Evolutionary conservation across 2,888 invertebrate genomes (phyloP).

Genomic region (Hetaerina titia): DNA sequence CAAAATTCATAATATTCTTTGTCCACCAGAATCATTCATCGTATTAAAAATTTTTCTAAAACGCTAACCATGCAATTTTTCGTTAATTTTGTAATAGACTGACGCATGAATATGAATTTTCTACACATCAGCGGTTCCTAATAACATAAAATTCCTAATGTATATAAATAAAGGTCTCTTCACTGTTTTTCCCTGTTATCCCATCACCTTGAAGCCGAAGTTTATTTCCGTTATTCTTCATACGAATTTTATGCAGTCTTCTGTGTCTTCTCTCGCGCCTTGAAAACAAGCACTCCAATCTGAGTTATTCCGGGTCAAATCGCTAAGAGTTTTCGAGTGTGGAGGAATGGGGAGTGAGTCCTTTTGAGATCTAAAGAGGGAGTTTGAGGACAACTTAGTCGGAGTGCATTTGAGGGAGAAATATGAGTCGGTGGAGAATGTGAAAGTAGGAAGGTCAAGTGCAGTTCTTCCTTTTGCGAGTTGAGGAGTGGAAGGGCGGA

Average conservation of each 20-base stretch:
- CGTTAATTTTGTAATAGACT: no score
- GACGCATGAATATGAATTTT: no score
- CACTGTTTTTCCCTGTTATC: not conserved
- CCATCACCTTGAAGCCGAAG: not conserved
- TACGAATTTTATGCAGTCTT: not conserved
- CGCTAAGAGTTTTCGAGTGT: not conserved
- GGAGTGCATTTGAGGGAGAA: constrained; percentile 9
- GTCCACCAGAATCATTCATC: no score
- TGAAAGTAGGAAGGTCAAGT: not conserved
- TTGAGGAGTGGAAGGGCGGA: not conserved
- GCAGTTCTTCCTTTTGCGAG: not conserved
- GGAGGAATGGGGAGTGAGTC: not conserved
- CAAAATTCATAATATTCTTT: no score
- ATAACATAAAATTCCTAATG: not conserved
- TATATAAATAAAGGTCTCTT: not conserved
- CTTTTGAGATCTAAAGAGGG: not conserved
- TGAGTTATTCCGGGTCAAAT: constrained; percentile 27
- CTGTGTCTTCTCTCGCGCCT: not conserved
- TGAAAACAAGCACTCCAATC: not conserved
- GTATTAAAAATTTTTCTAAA: no score
- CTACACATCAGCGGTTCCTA: no score
- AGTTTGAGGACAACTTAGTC: not conserved
- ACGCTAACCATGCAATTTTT: no score
- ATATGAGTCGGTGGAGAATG: not conserved
- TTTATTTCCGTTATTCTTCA: not conserved